Conservation (phyloP, 2,113 vertebrate genomes). For the Hippopotamus amphibius region DNA sequence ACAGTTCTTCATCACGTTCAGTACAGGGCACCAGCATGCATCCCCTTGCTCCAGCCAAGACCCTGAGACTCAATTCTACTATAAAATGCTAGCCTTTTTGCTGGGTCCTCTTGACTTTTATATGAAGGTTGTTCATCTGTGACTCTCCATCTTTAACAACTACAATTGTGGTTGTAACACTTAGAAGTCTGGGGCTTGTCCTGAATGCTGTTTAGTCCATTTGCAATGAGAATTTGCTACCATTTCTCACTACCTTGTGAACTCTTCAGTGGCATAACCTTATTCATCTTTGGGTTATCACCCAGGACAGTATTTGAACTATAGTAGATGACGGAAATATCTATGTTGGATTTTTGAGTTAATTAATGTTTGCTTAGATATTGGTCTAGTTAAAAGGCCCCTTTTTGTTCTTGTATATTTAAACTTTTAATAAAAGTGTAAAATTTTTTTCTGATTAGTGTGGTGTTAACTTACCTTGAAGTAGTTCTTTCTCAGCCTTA, state of each 20-base stretch:
- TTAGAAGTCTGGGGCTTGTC: background rate
- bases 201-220: background rate
- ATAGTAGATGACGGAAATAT: background rate
- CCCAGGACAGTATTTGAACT: slow-evolving; percentile 13
- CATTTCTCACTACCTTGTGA: background rate
- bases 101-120: background rate
- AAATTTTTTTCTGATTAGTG: background rate
- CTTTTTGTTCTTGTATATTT: background rate
- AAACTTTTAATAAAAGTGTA: background rate
- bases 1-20: background rate
- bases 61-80: background rate
- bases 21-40: background rate
- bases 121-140: background rate
- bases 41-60: background rate
- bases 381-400: background rate
- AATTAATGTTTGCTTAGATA: background rate
- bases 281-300: background rate
- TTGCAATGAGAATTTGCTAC: background rate
- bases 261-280: background rate
- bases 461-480: background rate
- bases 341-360: slow-evolving; percentile 10
- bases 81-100: background rate
- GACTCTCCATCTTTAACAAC: background rate
- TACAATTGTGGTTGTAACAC: background rate
- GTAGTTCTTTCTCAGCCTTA: slow-evolving; percentile 27